Evolutionary conservation across 2,113 vertebrate genomes (phyloP), one percentile per base, ranked within the genome.

Genomic region (Jaculus jaculus): DNA sequence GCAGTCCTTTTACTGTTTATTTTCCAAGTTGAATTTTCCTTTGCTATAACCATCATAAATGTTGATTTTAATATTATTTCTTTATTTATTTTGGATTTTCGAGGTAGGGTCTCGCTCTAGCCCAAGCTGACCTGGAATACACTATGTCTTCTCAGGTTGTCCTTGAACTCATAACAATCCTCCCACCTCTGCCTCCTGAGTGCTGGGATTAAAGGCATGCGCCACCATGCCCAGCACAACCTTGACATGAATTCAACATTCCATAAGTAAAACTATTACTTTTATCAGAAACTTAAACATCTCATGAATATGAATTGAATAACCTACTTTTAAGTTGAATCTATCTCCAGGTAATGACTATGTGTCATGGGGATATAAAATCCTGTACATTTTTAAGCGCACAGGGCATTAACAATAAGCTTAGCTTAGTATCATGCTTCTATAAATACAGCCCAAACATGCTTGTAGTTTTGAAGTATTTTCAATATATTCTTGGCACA

Each of bases 361-460:
- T 68, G 4, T 89, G 1, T 73, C 42, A 42, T 18, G n/a, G 26
- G 15, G 37, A 75, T 60, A 63, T 69, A 89, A 68, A 91, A 87
- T 77, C 39, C 74, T 85, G 82, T 84, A 91, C 20, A 88, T 47
- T 94, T 96, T 89, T 91, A 61, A 91, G 37, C 58, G 24, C 34
- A 75, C 24, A 83, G 16, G 88, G 7, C 4, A 83, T 47, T 86
- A 61, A 74, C 3, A 68, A 10, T 72, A 89, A 87, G 24, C 65
- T 9, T 54, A 83, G 4, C 54, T 75, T 84, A 89, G 12, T 34
- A 84, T 4, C 47, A 66, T 66, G 26, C 15, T 71, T 93, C 61
- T 81, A 26, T 89, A 84, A 23, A 51, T 75, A 87, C 13, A 88
- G 42, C 3, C 18, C 71, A 86, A 78, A 23, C 82, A 51, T 54